These are phyloP conservation scores for Pogonocherus hispidulus DNA, from an alignment of 2,888 invertebrate genomes.

Conservation along the genomic window DNA sequence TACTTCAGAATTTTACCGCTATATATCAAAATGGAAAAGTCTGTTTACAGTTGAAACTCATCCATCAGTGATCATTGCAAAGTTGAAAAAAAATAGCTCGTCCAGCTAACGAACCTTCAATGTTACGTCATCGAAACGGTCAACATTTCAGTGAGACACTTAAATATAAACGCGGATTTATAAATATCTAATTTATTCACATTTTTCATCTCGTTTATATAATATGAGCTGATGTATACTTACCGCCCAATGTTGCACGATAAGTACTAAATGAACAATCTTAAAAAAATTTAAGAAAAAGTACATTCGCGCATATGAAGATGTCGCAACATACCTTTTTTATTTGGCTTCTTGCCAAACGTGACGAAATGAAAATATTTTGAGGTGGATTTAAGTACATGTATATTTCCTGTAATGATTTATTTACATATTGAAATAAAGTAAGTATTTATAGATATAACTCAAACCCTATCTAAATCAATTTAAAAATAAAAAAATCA, in stretches of 20 bases:
- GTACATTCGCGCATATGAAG: neutral
- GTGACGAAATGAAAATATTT: too few species aligned
- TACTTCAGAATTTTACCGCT: too few species aligned
- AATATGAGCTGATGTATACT: constrained; percentile 41
- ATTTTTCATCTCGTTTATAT: constrained; percentile 32
- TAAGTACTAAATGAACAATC: constrained; percentile 31
- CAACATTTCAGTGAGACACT: constrained; percentile 13
- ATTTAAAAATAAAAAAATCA: too few species aligned
- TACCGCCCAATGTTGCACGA: constrained; percentile 37
- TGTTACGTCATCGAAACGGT: constrained; percentile 19
- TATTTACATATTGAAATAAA: too few species aligned
- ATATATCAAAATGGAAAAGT: too few species aligned
- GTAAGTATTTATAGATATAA: too few species aligned
- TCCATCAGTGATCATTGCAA: neutral
- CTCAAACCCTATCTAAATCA: too few species aligned
- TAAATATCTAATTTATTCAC: constrained; percentile 13
- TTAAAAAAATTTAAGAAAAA: constrained; percentile 10
- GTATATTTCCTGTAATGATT: too few species aligned
- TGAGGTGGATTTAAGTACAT: too few species aligned
- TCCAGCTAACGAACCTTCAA: constrained; percentile 16
- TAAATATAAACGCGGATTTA: constrained; percentile 36
- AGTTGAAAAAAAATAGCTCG: neutral
- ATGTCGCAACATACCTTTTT: constrained; percentile 16
- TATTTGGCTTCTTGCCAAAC: neutral
- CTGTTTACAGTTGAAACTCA: too few species aligned